Base-by-base conservation (phyloP, 37 sponge, comb jelly and placozoan genomes). In the Geodia barretti region DNA sequence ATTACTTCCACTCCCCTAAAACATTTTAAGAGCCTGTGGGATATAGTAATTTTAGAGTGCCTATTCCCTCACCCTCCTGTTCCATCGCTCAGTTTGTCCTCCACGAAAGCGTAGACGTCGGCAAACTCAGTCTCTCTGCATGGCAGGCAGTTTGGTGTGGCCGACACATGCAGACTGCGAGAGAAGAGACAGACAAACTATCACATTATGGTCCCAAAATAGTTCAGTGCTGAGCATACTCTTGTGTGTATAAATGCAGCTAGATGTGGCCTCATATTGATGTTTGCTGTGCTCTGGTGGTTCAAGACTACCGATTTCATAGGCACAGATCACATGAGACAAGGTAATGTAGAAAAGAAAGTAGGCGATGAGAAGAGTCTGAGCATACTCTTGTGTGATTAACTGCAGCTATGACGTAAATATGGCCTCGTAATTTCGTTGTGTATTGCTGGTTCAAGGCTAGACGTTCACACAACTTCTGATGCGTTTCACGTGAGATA, bases 111-210 rank as follows among this genome's bases (percentile, higher is more conserved):
- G 73, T 61, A 94, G 30, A 98, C 85, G 40, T 84, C 69, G 19
- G 83, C 75, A 72, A 92, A 94, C 76, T 98, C 93, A 2, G 73
- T 74, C 39, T 96, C 97, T 75, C 99, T 58, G 41, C 98, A 95
- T 20, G 98, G 92, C 2, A 97, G 83, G 67, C 82, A 72, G 21
- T 92, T 85, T 0, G 96, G 98, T 2, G 91, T 81, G 29, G 94
- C 82, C 2, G 92, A 90, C 32, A 89, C 88, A 73, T 95, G 98
- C 20, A 98, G 74, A 34, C 92, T 92, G 58, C 19, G 36, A 58
- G 26, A 28, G 43, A 3, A 67, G 24, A 42, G 36, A 74, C n/a
- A n/a, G n/a, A n/a, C n/a, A n/a, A n/a, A n/a, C n/a, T n/a, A n/a
- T n/a, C n/a, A n/a, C n/a, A n/a, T n/a, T n/a, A n/a, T n/a, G n/a